These are phyloP conservation scores for Quiscalus mexicanus DNA, from an alignment of 2,113 vertebrate species.

Conservation along the genomic window DNA sequence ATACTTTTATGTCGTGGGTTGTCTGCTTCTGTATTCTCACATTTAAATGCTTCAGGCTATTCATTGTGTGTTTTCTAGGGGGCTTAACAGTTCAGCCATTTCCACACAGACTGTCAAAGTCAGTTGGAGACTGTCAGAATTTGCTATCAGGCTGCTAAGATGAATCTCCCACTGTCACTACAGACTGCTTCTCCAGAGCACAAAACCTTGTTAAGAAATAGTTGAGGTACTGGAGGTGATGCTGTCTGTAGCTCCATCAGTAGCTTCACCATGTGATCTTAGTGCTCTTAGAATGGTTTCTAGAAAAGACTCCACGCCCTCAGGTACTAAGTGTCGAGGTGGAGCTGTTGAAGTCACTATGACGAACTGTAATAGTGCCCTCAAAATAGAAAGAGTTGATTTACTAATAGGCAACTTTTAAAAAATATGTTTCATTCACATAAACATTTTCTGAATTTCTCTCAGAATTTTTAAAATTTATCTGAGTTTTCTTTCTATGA, in stretches of 20 bases:
- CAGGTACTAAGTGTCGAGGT: background rate
- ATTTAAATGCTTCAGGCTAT: background rate
- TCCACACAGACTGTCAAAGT: background rate
- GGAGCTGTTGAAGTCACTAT: background rate
- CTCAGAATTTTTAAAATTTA: background rate
- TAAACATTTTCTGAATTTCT: background rate
- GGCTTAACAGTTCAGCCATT: conserved; percentile 26
- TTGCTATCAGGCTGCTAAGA: background rate
- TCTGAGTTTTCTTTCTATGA: background rate
- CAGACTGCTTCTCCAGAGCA: background rate
- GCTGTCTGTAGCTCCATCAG: background rate
- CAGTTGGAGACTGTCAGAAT: background rate
- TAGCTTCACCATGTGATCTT: background rate
- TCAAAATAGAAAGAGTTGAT: background rate
- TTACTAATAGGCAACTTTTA: background rate
- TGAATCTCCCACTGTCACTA: background rate
- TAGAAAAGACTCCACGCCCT: background rate
- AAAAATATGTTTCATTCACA: background rate
- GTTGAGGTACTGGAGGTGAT: background rate
- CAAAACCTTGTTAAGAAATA: background rate
- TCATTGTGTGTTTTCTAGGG: conserved; percentile 8
- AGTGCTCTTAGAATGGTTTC: background rate
- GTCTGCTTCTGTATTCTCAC: background rate
- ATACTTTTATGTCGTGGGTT: background rate
- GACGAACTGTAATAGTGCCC: background rate